Evolutionary conservation across 2,113 vertebrate species (phyloP).

Genomic region (Falcunculus frontatus): DNA sequence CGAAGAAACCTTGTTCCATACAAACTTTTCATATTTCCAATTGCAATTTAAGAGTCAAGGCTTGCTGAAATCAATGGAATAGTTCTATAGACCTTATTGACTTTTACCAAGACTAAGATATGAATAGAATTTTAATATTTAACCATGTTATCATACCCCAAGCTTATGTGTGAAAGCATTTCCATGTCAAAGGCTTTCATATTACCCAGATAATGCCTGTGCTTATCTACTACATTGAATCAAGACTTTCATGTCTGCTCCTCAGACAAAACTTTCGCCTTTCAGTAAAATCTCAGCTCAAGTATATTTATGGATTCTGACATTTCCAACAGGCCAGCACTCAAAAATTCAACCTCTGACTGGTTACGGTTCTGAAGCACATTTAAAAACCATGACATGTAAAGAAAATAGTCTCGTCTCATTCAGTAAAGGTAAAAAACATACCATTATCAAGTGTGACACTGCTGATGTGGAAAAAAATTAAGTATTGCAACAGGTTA

Average conservation of each 20-base stretch:
- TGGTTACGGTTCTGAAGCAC: neutral
- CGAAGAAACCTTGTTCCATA: neutral
- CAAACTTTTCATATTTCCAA: neutral
- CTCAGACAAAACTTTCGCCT: neutral
- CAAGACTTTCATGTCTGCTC: neutral
- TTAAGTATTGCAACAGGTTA: constrained; percentile 45
- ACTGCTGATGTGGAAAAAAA: constrained; percentile 36
- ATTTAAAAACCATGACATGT: neutral
- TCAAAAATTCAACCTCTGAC: constrained; percentile 13
- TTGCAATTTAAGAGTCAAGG: neutral
- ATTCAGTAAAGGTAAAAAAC: constrained; percentile 39
- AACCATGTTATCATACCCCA: neutral
- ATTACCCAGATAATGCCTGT: neutral
- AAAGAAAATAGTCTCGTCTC: constrained; percentile 10
- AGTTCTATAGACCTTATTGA: neutral
- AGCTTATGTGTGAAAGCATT: neutral
- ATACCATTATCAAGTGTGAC: constrained; percentile 24
- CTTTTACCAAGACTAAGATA: neutral
- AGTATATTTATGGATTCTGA: neutral
- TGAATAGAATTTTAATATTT: neutral
- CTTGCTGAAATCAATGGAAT: neutral
- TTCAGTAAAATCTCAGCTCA: neutral
- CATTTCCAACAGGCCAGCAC: neutral
- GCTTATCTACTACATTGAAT: neutral
- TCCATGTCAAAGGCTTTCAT: neutral